Evolutionary conservation across 2,113 vertebrate genomes (phyloP).

Genomic region (Amazona vittata): DNA sequence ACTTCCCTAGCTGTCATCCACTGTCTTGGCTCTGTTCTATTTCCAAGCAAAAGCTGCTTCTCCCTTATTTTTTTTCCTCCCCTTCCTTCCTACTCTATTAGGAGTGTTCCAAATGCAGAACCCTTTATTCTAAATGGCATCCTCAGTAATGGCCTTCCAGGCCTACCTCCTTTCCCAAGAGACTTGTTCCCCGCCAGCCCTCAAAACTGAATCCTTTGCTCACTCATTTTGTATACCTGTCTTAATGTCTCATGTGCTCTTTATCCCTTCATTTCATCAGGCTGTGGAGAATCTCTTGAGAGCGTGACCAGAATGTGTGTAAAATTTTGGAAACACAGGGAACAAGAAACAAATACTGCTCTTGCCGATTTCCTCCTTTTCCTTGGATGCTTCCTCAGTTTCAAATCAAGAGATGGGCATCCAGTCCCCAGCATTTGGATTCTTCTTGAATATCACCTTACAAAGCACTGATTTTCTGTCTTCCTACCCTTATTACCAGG

Average conservation of each 20-base stretch:
- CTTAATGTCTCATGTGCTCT: not conserved
- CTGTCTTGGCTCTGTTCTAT: not conserved
- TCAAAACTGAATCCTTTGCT: not conserved
- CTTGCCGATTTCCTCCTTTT: not conserved
- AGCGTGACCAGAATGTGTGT: not conserved
- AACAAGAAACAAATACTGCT: not conserved
- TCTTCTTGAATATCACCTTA: not conserved
- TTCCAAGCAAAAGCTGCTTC: not conserved
- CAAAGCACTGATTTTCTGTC: not conserved
- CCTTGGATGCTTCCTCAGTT: not conserved
- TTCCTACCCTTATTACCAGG: not conserved
- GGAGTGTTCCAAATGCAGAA: not conserved
- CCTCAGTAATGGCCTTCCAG: not conserved
- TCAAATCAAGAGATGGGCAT: not conserved
- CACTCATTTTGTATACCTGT: not conserved
- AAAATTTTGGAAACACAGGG: not conserved
- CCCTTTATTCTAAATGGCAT: not conserved
- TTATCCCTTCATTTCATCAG: not conserved
- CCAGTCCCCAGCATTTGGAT: not conserved
- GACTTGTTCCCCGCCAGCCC: not conserved
- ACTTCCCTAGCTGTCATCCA: not conserved
- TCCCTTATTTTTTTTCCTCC: not conserved
- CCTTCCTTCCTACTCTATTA: not conserved
- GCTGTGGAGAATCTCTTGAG: not conserved
- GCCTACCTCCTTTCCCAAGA: not conserved